Evolutionary conservation across 2,888 invertebrate species (phyloP).

Genomic region (Cataglyphis rosenhaueri): DNA sequence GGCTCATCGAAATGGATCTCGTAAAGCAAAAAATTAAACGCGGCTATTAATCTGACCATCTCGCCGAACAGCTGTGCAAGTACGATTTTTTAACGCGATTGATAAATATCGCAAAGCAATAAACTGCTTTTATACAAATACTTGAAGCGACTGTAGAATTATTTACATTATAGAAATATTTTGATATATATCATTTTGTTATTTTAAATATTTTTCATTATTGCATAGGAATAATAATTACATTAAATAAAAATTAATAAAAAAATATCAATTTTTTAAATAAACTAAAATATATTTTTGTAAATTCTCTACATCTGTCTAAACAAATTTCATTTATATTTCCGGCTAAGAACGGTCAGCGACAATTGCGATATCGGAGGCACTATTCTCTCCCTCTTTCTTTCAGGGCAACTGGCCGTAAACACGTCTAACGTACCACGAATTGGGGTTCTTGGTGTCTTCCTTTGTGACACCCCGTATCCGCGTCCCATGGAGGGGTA

Average conservation of each 20-base stretch:
- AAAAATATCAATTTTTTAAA: neutral
- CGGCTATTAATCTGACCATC: conserved; percentile 23
- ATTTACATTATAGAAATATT: neutral
- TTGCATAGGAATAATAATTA: neutral
- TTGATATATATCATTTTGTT: neutral
- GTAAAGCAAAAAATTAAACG: conserved; percentile 34
- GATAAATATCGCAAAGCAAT: neutral
- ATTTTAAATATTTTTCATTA: neutral
- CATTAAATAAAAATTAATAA: neutral
- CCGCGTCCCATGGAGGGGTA: conserved; percentile 47
- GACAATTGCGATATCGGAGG: neutral
- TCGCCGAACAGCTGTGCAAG: neutral
- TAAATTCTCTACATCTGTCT: neutral
- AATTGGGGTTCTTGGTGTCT: conserved; percentile 30
- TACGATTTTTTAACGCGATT: conserved; percentile 15
- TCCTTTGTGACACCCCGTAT: conserved; percentile 28
- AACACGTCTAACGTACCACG: conserved; percentile 31
- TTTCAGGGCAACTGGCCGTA: conserved; percentile 37
- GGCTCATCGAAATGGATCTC: conserved; percentile 12
- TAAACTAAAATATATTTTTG: neutral
- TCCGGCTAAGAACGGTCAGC: neutral
- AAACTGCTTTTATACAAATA: neutral
- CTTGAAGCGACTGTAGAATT: neutral
- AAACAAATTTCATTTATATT: neutral
- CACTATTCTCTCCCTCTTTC: neutral